A percentile compares a stretch with the other conserved stretches of the same genome.
phyloP scores from a whole-genome alignment of 2,888 invertebrate genomes.

The Sepiola atlantica region DNA sequence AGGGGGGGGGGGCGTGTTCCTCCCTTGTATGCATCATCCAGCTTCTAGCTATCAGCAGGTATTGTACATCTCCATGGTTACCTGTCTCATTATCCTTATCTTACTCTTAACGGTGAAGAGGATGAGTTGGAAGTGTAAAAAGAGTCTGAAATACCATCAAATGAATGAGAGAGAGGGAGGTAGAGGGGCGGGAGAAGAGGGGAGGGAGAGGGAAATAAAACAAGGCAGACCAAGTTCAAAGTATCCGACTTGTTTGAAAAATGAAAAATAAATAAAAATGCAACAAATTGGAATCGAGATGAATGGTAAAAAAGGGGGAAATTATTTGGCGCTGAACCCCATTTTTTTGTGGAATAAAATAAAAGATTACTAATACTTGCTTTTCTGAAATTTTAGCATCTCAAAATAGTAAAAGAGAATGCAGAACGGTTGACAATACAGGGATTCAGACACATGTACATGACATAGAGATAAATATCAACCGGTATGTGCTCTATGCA shows the following conservation, averaged over 20 bases:
- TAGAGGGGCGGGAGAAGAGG: background rate
- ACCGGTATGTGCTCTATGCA: background rate
- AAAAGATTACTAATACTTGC: background rate
- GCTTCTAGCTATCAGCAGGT: conserved; percentile 44
- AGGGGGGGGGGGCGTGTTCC: background rate
- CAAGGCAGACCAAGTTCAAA: background rate
- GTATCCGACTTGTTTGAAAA: background rate
- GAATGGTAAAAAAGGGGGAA: background rate
- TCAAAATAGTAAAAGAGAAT: background rate
- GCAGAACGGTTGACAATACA: background rate
- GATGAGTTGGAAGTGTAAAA: conserved; percentile 3
- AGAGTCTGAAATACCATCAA: background rate
- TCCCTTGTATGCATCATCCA: background rate
- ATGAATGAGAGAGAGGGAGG: background rate
- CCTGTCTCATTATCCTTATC: conserved; percentile 42
- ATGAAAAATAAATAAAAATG: conserved; percentile 20
- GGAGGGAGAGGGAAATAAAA: too few species aligned
- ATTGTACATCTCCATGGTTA: conserved; percentile 46
- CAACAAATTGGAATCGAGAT: background rate
- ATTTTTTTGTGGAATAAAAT: background rate
- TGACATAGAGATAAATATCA: background rate
- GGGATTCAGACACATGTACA: background rate
- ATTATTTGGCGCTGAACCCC: background rate
- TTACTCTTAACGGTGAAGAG: background rate
- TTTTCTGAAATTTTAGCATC: background rate